Conservation (phyloP, 2,113 vertebrate species). For the Cephalopterus ornatus region DNA sequence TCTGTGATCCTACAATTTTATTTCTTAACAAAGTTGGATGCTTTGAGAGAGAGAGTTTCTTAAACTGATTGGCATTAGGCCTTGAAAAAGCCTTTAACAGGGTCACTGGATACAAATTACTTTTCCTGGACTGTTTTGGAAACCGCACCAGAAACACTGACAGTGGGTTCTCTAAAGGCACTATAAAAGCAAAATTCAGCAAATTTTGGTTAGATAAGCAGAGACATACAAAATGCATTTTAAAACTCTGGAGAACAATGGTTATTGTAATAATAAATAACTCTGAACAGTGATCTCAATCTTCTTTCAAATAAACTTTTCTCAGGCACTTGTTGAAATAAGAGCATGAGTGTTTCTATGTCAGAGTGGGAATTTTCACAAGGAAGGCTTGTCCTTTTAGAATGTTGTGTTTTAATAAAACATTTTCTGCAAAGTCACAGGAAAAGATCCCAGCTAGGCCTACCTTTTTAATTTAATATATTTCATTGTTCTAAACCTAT, state of each 20-base stretch:
- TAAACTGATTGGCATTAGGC: background rate
- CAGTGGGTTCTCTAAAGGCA: background rate
- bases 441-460: background rate
- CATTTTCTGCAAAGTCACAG: background rate
- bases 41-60: background rate
- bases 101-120: background rate
- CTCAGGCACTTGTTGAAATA: background rate
- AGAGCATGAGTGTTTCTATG: background rate
- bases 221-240: background rate
- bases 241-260: background rate
- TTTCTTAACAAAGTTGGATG: background rate
- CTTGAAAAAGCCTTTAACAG: constrained; percentile 23
- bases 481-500: background rate
- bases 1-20: background rate
- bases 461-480: background rate
- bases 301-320: background rate
- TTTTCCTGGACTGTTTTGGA: constrained; percentile 53
- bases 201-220: constrained; percentile 28
- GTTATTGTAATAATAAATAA: background rate
- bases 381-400: background rate
- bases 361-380: background rate
- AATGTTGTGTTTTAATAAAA: background rate
- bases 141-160: constrained; percentile 32
- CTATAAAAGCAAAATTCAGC: background rate
- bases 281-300: background rate